These are phyloP conservation scores for Exephanes ischioxanthus DNA, from an alignment of 2,888 invertebrate genomes.

Conservation along the genomic window DNA sequence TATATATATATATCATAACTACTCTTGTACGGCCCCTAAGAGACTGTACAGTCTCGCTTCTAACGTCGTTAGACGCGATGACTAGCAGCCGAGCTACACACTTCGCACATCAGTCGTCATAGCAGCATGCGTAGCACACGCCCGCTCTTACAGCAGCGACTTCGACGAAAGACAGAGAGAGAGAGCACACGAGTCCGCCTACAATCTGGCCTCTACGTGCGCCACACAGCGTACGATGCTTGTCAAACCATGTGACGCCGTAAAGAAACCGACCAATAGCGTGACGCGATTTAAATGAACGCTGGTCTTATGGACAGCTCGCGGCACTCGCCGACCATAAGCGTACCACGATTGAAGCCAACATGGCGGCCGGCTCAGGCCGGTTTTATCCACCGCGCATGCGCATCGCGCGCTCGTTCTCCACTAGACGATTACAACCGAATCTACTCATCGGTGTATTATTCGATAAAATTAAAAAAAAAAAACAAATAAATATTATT, in stretches of 20 bases:
- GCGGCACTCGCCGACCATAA: no score
- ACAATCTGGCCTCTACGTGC: slow-evolving; percentile 11
- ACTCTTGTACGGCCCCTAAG: no score
- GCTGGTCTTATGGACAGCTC: neutral
- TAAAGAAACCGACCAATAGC: slow-evolving; percentile 46
- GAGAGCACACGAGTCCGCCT: slow-evolving; percentile 23
- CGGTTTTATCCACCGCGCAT: no score
- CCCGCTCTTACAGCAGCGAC: slow-evolving; percentile 42
- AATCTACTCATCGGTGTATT: no score
- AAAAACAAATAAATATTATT: no score
- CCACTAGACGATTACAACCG: no score
- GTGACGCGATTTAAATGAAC: slow-evolving; percentile 58
- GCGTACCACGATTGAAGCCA: no score
- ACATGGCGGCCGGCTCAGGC: no score
- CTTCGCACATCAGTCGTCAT: slow-evolving; percentile 21
- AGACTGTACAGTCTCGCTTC: no score
- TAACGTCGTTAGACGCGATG: slow-evolving; percentile 55
- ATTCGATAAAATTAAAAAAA: no score
- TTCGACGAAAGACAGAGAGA: slow-evolving; percentile 7
- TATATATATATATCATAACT: no score
- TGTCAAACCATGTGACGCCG: slow-evolving; percentile 63
- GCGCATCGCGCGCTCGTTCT: neutral
- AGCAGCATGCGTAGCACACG: slow-evolving; percentile 41
- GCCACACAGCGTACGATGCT: slow-evolving; percentile 13
- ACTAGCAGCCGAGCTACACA: slow-evolving; percentile 41